These are phyloP conservation scores for Scomberomorus guttatus DNA, from an alignment of 2,797 vertebrate species.

Conservation along the genomic window DNA sequence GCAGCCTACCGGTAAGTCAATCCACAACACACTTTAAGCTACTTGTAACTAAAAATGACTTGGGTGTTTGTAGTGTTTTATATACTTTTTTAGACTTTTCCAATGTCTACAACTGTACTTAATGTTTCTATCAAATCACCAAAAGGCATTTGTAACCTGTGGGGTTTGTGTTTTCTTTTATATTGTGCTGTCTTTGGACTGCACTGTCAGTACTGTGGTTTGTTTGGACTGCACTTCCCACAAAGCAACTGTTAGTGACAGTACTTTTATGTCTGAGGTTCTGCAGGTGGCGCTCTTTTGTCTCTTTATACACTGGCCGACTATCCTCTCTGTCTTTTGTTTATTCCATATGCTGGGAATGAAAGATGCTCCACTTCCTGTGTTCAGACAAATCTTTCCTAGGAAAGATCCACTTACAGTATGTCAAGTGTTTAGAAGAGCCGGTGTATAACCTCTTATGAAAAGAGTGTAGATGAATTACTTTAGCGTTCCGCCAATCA, in stretches of 20 bases:
- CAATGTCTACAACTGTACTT: background rate
- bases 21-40: background rate
- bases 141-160: background rate
- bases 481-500: background rate
- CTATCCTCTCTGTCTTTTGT: conserved; percentile 4
- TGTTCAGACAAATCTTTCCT: conserved; percentile 15
- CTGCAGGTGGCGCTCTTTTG: conserved; percentile 12
- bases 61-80: background rate
- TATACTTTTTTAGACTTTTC: background rate
- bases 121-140: background rate
- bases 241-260: background rate
- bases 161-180: background rate
- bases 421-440: conserved; percentile 4
- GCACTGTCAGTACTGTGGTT: conserved; percentile 5
- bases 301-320: conserved; percentile 11
- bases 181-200: background rate
- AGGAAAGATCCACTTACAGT: conserved; percentile 37
- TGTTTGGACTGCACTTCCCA: conserved; percentile 36
- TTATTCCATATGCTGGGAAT: conserved; percentile 25
- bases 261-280: background rate
- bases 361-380: conserved; percentile 51
- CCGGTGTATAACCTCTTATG: background rate
- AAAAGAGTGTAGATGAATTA: background rate
- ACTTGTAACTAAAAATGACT: background rate
- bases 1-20: conserved; percentile 89